Conservation (phyloP, 2,113 vertebrate genomes). For the Dicentrarchus labrax region DNA sequence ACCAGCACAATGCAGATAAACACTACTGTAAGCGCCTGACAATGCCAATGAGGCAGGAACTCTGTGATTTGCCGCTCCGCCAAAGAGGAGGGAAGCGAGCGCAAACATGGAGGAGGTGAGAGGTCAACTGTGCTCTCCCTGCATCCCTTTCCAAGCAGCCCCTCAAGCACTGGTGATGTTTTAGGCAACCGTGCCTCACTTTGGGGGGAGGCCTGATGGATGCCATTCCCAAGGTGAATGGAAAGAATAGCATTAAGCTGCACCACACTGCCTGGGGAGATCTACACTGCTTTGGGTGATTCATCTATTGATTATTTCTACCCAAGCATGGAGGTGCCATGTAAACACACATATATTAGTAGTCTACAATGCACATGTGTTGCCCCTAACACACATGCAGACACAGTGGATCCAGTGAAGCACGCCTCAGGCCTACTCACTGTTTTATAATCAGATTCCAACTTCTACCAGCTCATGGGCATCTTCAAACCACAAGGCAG, state of each 20-base stretch:
- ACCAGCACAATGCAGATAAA: constrained; percentile 76
- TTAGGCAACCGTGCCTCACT: constrained; percentile 75
- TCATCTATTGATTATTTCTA: constrained; percentile 81
- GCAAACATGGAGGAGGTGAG: constrained; percentile 72
- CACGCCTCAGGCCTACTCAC: constrained; percentile 61
- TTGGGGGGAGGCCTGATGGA: constrained; percentile 73
- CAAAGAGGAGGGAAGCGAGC: constrained; percentile 76
- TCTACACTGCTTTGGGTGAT: constrained; percentile 77
- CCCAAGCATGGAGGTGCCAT: constrained; percentile 74
- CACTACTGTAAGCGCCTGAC: constrained; percentile 76
- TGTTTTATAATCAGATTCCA: constrained; percentile 76
- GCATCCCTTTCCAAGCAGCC: constrained; percentile 78
- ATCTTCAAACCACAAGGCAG: constrained; percentile 63
- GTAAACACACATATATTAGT: constrained; percentile 82
- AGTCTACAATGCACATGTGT: constrained; percentile 59
- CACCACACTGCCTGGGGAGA: constrained; percentile 63
- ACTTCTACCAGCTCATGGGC: constrained; percentile 70
- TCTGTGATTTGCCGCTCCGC: constrained; percentile 77
- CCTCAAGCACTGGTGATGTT: constrained; percentile 75
- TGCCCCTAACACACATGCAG: constrained; percentile 58
- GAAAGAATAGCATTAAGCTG: constrained; percentile 80
- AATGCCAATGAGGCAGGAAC: constrained; percentile 77
- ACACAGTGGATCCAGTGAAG: constrained; percentile 49
- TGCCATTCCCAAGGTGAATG: constrained; percentile 76
- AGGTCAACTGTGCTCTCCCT: constrained; percentile 76